Conservation (phyloP, 2,797 vertebrate genomes). For the Hapalemur alaotrensis region DNA sequence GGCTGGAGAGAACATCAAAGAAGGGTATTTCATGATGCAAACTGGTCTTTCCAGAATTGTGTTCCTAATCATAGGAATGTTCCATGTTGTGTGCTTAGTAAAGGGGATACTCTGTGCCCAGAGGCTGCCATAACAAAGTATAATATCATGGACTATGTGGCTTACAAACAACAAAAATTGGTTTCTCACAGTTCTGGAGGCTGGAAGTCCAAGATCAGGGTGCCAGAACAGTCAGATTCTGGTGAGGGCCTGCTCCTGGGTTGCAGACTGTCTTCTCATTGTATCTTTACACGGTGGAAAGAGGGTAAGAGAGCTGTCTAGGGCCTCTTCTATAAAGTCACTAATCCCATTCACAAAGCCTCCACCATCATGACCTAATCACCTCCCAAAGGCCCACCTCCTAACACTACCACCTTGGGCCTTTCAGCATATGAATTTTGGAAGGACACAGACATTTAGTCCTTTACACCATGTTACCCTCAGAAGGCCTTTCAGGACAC, state of each 20-base stretch:
- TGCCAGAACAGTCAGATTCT: accelerated
- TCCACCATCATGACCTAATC: neutral
- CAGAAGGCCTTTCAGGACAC: neutral
- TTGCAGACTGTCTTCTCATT: neutral
- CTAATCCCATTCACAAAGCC: neutral
- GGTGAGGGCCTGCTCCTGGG: neutral
- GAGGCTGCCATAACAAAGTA: neutral
- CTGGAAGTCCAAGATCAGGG: neutral
- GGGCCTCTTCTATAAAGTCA: neutral
- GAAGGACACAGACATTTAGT: neutral
- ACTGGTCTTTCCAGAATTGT: neutral
- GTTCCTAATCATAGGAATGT: neutral
- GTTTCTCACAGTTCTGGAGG: neutral
- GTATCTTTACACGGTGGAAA: accelerated
- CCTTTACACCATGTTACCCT: neutral
- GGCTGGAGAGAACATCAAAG: neutral
- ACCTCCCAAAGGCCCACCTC: neutral
- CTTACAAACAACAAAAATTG: neutral
- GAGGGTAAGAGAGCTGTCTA: neutral
- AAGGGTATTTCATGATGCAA: neutral
- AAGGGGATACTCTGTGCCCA: neutral
- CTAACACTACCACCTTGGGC: no score
- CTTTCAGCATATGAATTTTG: neutral
- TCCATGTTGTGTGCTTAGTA: neutral
- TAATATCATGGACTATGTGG: neutral